A percentile compares a stretch with the other conserved stretches of the same genome.
Conservation (phyloP, 2,113 vertebrate genomes). For the Odobenus rosmarus region DNA sequence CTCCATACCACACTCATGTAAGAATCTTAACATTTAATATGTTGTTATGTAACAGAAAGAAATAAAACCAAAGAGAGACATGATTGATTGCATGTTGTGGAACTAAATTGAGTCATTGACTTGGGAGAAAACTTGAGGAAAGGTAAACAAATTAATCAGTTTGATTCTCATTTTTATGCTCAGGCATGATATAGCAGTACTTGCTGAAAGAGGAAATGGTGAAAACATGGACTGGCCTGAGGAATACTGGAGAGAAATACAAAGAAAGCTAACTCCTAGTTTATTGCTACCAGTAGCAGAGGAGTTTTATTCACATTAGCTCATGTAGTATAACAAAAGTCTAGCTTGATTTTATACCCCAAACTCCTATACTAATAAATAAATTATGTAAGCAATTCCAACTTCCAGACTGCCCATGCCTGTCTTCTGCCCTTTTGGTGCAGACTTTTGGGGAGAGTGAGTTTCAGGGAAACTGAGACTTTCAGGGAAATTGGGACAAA, state of each 20-base stretch:
- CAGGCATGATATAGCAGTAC: background rate
- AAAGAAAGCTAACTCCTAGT: background rate
- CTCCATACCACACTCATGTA: background rate
- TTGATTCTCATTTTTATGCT: background rate
- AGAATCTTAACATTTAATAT: background rate
- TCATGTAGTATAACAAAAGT: background rate
- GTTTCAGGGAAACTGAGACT: background rate
- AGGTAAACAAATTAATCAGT: background rate
- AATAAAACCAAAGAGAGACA: background rate
- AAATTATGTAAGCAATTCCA: background rate
- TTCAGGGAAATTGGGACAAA: background rate
- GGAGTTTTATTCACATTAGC: background rate
- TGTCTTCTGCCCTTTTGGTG: background rate
- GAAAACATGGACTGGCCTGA: background rate
- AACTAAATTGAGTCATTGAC: background rate
- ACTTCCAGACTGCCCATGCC: background rate
- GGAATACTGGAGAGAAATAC: background rate
- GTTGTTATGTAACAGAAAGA: background rate
- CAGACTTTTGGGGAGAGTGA: background rate
- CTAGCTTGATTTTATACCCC: background rate
- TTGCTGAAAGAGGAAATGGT: background rate
- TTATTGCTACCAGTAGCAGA: background rate
- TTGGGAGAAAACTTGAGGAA: conserved; percentile 3
- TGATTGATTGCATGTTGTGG: background rate
- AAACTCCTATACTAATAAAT: background rate